Evolutionary conservation across 2,113 vertebrate species (phyloP).

Genomic region (Micronycteris hirsuta): DNA sequence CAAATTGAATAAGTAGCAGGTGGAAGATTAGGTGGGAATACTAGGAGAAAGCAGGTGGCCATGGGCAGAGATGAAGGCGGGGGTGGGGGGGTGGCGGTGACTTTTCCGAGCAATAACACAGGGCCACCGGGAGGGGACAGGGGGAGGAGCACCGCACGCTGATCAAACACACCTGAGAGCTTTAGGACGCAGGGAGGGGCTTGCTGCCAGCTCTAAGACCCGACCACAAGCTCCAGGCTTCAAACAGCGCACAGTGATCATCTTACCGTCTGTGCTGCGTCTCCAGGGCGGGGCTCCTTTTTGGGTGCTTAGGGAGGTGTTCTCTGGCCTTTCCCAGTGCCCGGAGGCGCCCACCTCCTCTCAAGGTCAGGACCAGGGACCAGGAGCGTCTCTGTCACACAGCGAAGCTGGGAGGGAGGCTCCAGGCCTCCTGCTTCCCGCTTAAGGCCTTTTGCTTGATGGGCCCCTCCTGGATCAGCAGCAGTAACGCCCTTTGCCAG

Average conservation of each 20-base stretch:
- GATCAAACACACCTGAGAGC: not conserved
- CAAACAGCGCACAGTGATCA: too few relatives aligned
- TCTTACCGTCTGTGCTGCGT: not conserved
- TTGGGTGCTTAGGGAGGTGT: not conserved
- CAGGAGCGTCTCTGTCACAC: not conserved
- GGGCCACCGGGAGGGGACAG: not conserved
- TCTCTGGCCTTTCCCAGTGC: not conserved
- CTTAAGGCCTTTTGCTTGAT: too few relatives aligned
- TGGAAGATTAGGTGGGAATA: not conserved
- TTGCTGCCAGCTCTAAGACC: not conserved
- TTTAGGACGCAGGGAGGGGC: not conserved
- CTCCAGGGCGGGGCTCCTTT: not conserved
- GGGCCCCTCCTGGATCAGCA: not conserved
- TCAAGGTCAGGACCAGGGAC: not conserved
- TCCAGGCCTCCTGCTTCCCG: not conserved
- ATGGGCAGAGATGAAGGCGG: fast-evolving
- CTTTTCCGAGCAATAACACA: not conserved
- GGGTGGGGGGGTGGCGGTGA: not conserved
- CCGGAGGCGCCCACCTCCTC: fast-evolving
- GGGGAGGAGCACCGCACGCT: not conserved
- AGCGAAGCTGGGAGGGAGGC: too few relatives aligned
- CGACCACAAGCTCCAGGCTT: not conserved
- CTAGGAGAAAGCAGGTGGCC: not conserved
- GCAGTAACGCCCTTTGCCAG: not conserved
- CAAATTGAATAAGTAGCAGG: not conserved